Percentiles rank a stretch among this genome's conserved stretches.
These are phyloP conservation scores for Hesperophylax magnus DNA, from an alignment of 1,140 invertebrate species.

Conservation along the genomic window DNA sequence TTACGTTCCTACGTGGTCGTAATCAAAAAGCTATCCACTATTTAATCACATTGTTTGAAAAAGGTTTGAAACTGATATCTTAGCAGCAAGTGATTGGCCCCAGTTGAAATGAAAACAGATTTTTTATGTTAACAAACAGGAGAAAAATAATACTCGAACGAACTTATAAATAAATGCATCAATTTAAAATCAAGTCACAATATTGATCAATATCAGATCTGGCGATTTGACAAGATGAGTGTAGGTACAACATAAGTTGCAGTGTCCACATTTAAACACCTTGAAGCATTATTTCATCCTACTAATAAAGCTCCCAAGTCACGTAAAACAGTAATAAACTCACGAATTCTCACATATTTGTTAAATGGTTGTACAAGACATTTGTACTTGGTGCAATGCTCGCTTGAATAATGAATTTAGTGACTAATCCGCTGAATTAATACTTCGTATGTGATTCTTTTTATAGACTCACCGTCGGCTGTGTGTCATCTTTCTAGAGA, in stretches of 20 bases:
- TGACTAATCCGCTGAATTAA: background rate
- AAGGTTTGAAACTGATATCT: no score
- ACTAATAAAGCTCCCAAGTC: conserved; percentile 18
- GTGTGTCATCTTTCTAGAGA: background rate
- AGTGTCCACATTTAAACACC: background rate
- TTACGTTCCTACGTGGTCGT: no score
- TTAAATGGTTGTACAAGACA: conserved; percentile 18
- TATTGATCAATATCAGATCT: background rate
- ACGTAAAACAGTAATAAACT: conserved; percentile 26
- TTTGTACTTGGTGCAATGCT: background rate
- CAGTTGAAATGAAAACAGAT: no score
- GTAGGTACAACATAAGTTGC: background rate
- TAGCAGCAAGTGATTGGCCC: no score
- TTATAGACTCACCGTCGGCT: conserved; percentile 8
- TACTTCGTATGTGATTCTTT: conserved; percentile 1
- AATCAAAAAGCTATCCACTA: no score
- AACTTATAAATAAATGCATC: conserved; percentile 1
- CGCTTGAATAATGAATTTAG: conserved; percentile 21
- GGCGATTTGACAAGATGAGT: conserved; percentile 15
- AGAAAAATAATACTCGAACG: no score
- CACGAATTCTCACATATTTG: conserved; percentile 31
- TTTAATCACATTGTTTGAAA: no score
- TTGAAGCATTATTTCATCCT: background rate
- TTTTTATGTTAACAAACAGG: no score
- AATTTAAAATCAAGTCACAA: conserved; percentile 12